Conservation (phyloP, 2,888 invertebrate genomes). For the Iphiclides podalirius region DNA sequence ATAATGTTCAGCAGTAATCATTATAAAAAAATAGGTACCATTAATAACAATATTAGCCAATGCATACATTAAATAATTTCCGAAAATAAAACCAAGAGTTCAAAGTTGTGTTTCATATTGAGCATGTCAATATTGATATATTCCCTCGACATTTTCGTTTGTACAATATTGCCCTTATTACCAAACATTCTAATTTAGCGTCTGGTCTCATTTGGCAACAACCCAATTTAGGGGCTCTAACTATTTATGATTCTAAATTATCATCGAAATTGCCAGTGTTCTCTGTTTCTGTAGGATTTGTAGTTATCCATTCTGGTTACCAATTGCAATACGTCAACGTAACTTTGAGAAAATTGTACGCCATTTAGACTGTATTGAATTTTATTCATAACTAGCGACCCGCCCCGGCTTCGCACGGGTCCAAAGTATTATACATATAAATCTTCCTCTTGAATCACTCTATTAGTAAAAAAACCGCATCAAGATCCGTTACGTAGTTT, state of each 20-base stretch:
- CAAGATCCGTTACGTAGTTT: too few species aligned
- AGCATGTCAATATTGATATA: constrained; percentile 3
- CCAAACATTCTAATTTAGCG: constrained; percentile 22
- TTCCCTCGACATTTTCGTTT: constrained; percentile 13
- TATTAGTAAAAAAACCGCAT: too few species aligned
- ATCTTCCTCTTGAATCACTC: too few species aligned
- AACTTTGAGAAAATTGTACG: neutral
- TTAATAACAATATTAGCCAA: too few species aligned
- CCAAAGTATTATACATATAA: too few species aligned
- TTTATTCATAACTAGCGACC: too few species aligned
- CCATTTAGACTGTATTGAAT: too few species aligned
- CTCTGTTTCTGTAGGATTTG: constrained; percentile 13
- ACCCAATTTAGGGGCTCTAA: constrained; percentile 18
- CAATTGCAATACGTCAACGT: constrained; percentile 1
- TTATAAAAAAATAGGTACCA: too few species aligned
- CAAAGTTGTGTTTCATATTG: neutral
- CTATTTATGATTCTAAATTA: constrained; percentile 21
- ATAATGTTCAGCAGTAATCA: too few species aligned
- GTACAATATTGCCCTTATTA: constrained; percentile 19
- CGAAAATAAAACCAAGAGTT: neutral
- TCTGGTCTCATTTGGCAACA: constrained; percentile 22
- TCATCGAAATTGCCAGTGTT: constrained; percentile 14
- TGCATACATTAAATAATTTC: too few species aligned
- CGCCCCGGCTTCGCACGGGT: too few species aligned
- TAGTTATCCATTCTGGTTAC: constrained; percentile 4